Evolutionary conservation across 2,888 invertebrate genomes (phyloP).

Genomic region (Watsonalla cultraria): DNA sequence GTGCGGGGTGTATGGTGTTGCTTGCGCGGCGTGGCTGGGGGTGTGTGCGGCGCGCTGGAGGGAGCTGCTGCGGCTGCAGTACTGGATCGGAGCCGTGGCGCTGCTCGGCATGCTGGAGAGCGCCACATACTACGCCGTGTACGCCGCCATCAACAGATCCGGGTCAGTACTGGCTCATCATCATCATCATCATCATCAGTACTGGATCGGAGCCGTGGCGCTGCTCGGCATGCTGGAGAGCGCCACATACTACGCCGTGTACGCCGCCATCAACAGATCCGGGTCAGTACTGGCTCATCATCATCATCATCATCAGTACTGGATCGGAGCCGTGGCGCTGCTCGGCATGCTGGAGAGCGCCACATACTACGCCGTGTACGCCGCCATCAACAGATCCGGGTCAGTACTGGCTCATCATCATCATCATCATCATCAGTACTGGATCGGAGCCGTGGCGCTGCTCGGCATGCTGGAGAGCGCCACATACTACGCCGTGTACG

Average conservation of each 20-base stretch:
- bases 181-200: slow-evolving; percentile 74
- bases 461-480: slow-evolving; percentile 93
- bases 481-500: slow-evolving; percentile 93
- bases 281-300: slow-evolving; percentile 36
- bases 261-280: slow-evolving; percentile 68
- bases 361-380: slow-evolving; percentile 93
- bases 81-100: slow-evolving; percentile 97
- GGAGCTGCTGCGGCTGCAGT: slow-evolving; percentile 94
- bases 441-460: slow-evolving; percentile 95
- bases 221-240: slow-evolving; percentile 91
- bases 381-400: slow-evolving; percentile 60
- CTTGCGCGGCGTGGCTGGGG: slow-evolving; percentile 89
- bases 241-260: slow-evolving; percentile 95
- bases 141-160: slow-evolving; percentile 68
- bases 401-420: slow-evolving; percentile 19
- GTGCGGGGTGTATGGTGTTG: slow-evolving; percentile 92
- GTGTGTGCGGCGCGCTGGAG: slow-evolving; percentile 93
- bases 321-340: slow-evolving; percentile 95
- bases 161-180: slow-evolving; percentile 36
- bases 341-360: slow-evolving; percentile 93
- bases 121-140: slow-evolving; percentile 95
- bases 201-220: slow-evolving; percentile 97
- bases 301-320: slow-evolving; percentile 80
- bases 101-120: slow-evolving; percentile 91
- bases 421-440: slow-evolving; percentile 82